Evolutionary conservation across 2,113 vertebrate genomes (phyloP).

Genomic region (Eulemur macaco): DNA sequence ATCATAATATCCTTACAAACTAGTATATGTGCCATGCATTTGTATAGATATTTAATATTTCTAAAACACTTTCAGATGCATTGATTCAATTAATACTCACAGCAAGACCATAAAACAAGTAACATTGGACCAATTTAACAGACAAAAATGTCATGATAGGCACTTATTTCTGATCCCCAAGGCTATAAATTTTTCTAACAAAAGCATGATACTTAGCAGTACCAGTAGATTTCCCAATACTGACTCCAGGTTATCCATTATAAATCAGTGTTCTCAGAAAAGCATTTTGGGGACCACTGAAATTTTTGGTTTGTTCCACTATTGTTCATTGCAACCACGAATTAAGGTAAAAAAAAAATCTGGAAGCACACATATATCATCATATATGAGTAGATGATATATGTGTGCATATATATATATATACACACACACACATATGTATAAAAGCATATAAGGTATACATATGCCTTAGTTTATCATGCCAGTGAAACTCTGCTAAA

Average conservation of each 20-base stretch:
- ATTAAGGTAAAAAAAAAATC: background rate
- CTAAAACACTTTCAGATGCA: constrained; percentile 14
- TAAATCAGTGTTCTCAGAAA: background rate
- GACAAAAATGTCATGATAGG: background rate
- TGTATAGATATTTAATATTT: constrained; percentile 37
- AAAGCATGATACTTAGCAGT: background rate
- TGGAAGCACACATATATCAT: background rate
- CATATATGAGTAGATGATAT: background rate
- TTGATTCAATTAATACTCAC: constrained; percentile 44
- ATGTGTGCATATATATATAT: too few relatives aligned
- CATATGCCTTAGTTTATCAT: background rate
- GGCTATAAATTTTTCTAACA: background rate
- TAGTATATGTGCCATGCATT: background rate
- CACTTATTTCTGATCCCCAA: background rate
- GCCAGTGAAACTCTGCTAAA: background rate
- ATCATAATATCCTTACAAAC: background rate
- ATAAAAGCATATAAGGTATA: too few relatives aligned
- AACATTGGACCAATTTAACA: background rate
- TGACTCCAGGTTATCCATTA: background rate
- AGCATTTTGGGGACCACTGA: background rate
- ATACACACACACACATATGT: too few relatives aligned
- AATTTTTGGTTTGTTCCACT: background rate
- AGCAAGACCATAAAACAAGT: background rate
- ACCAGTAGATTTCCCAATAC: background rate
- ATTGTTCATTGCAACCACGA: background rate